Conservation (phyloP, 1,140 invertebrate species). For the Lordiphosa collinella region DNA sequence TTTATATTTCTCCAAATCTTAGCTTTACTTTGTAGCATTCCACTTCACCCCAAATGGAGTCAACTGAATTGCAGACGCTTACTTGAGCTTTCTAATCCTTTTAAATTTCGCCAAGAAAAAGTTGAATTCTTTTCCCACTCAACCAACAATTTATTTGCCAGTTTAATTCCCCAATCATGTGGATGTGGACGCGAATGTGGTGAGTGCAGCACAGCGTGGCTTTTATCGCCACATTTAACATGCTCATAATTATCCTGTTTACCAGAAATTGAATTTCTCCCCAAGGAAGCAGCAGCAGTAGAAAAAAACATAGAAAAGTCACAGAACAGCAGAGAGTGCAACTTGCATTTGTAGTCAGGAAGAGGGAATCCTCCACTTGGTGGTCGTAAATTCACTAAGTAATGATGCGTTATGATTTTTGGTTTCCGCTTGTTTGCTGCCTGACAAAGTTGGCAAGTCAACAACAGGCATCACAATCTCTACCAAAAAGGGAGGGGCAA, state of each 20-base stretch:
- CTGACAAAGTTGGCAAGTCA: slow-evolving; percentile 52
- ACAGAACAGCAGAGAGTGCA: slow-evolving; percentile 36
- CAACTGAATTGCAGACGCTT: slow-evolving; percentile 43
- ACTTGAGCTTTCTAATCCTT: slow-evolving; percentile 62
- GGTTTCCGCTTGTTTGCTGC: slow-evolving; percentile 68
- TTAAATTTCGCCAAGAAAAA: slow-evolving; percentile 53
- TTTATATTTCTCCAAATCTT: neutral
- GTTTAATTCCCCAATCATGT: slow-evolving; percentile 71
- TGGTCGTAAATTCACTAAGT: slow-evolving; percentile 70
- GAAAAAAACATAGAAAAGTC: slow-evolving; percentile 45
- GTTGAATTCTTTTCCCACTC: slow-evolving; percentile 18
- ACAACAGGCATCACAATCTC: slow-evolving; percentile 14
- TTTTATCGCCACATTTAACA: slow-evolving; percentile 79
- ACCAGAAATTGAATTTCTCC: slow-evolving; percentile 74
- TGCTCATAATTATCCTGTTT: slow-evolving; percentile 79
- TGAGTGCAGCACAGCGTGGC: slow-evolving; percentile 62
- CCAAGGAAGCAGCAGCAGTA: slow-evolving; percentile 7
- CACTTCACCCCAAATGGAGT: slow-evolving; percentile 19
- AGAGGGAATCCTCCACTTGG: slow-evolving; percentile 7
- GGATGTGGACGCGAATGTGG: slow-evolving; percentile 30
- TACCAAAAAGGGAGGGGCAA: neutral
- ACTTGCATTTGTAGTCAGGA: slow-evolving; percentile 22
- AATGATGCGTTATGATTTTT: slow-evolving; percentile 79
- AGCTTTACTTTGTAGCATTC: slow-evolving; percentile 39
- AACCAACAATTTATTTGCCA: slow-evolving; percentile 54